Conservation (phyloP, 2,113 vertebrate genomes). For the Perccottus glenii region DNA sequence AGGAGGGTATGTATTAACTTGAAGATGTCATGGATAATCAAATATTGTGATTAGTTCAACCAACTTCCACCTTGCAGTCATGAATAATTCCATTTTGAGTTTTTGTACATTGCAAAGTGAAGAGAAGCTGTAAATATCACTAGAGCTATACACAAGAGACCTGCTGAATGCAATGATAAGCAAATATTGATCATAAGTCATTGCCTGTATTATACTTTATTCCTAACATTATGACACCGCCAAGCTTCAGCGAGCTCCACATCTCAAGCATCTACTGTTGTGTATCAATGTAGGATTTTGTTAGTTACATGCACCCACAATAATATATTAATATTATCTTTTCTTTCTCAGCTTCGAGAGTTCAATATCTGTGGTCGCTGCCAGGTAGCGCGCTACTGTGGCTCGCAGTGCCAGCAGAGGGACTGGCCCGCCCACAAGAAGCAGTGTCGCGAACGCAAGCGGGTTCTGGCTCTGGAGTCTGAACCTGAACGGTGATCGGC, state of each 20-base stretch:
- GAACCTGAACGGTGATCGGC: constrained; percentile 88
- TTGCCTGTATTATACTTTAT: neutral
- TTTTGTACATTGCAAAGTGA: too few relatives aligned
- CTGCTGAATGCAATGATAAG: neutral
- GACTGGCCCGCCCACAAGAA: constrained; percentile 99
- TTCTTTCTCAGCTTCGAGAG: constrained; percentile 81
- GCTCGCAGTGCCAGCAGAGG: constrained; percentile 97
- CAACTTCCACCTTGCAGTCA: too few relatives aligned
- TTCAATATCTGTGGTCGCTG: constrained; percentile 99
- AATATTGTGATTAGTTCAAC: neutral
- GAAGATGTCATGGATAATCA: neutral
- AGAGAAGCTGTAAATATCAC: too few relatives aligned
- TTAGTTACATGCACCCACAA: too few relatives aligned
- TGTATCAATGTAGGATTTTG: neutral
- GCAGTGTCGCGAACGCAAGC: constrained; percentile 95
- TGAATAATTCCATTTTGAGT: too few relatives aligned
- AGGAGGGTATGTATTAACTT: constrained; percentile 85
- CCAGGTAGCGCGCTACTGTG: constrained; percentile 97
- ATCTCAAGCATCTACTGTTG: too few relatives aligned
- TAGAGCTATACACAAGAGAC: neutral
- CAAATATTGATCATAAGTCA: neutral
- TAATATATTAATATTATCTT: too few relatives aligned
- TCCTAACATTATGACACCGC: too few relatives aligned
- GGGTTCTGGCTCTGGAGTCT: constrained; percentile 88
- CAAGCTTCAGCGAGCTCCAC: too few relatives aligned